Evolutionary conservation across 2,888 invertebrate species (phyloP), one percentile per base, ranked within the genome.

Genomic region (Lysandra bellargus): DNA sequence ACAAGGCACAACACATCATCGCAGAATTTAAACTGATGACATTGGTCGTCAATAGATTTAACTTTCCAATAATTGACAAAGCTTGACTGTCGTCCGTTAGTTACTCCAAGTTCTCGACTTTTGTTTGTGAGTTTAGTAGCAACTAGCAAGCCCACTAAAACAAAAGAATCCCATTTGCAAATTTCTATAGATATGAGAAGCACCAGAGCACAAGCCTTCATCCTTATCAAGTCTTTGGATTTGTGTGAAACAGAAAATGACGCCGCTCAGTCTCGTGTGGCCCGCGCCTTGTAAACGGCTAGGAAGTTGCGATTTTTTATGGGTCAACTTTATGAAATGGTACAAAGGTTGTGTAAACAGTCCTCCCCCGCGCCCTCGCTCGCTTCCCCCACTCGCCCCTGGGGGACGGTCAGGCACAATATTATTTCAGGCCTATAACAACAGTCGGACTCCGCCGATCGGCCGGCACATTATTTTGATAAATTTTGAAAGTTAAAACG

Each of bases 291-390:
- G 30, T 14, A 69, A 33, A 33, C 69, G 69, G 33, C 14, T 4
- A 64, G 30, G 33, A 37, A 69, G 33, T 69, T 37, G 30, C 33
- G 33, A 37, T 33, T 33, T 23, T 69, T 69, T 14, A 69, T 30
- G 30, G 64, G 64, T 30, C 64, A 64, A 69, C 69, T 69, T 30
- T 37, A 69, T 69, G 33, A 37, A 69, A 69, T 37, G 69, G 69
- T 69, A 69, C 69, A 69, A 37, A 69, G 14, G 69, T 69, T 69
- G 14, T 30, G 30, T 69, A 37, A 69, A 69, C 69, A 69, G 33
- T 33, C 5, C 40, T 40, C 14, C 33, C 69, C 57, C 57, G 57
- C 4, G 4, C 17, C 33, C 69, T 5, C 17, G 14, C 17, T 1
- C 14, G 12, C 17, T 2, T 14, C 33, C 33, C 69, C 69, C 33